Base-by-base conservation (phyloP, 2,113 vertebrate species). In the Ginglymostoma cirratum region DNA sequence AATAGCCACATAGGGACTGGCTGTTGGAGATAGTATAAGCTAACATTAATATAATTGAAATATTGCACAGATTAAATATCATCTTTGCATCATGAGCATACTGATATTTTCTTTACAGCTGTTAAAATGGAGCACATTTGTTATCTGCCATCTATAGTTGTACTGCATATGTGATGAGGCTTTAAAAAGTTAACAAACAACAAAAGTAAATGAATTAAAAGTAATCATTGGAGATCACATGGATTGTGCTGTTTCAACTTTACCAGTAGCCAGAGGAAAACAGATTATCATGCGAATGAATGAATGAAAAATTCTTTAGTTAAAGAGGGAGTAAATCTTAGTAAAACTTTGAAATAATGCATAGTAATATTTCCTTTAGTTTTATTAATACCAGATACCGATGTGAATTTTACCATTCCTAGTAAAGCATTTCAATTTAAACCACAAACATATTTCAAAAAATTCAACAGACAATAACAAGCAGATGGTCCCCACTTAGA, bases 391-490 rank as follows among this genome's bases (percentile, higher is more conserved):
- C 42, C 72, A 45, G 5, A 15, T 23, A 45, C 66, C 12, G 17
- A 38, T 24, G 66, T 70, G 7, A 69, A 94, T 48, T 52, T 95
- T 95, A 95, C 42, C 34, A 45, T 95, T 34, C n/a, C 93, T 72
- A 15, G 21, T 48, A 48, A 95, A 27, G 12, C n/a, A 52, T 48
- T 95, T 70, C 38, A 70, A 72, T 95, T 95, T 27, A 95, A 95
- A 72, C 27, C 10, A 45, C 45, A 72, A 48, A 72, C 27, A 72
- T 76, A 76, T 72, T 95, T 95, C 42, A 48, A 95, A 95, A 72
- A 72, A 95, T 76, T 95, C 94, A 95, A 70, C 12, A 76, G 94
- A 72, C 67, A 72, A 72, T 70, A 69, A 72, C 55, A 95, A 95
- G 69, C 94, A 95, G 69, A 72, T 95, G 67, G 70, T 52, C 66